These are phyloP conservation scores for Pyrgus malvae DNA, from an alignment of 2,888 invertebrate species.

Conservation along the genomic window DNA sequence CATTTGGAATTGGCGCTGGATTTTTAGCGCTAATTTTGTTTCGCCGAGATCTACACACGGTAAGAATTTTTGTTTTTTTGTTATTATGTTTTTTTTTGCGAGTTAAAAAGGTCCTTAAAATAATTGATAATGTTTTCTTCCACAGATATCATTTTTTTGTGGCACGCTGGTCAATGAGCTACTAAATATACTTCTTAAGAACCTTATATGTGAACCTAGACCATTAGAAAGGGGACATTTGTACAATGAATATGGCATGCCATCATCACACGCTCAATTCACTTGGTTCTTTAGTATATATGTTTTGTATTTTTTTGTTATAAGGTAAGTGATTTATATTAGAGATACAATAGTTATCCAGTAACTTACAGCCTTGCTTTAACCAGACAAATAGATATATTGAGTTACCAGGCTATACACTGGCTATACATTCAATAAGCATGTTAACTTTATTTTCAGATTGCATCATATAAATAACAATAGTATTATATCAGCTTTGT, in stretches of 20 bases:
- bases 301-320: slow-evolving; percentile 90
- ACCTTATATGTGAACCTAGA: slow-evolving; percentile 89
- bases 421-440: neutral
- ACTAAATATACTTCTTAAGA: slow-evolving; percentile 90
- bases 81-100: neutral
- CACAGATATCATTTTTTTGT: slow-evolving; percentile 91
- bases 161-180: slow-evolving; percentile 90
- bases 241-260: slow-evolving; percentile 93
- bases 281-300: slow-evolving; percentile 95
- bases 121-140: no score
- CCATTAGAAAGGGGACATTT: slow-evolving; percentile 86
- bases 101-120: no score
- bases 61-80: slow-evolving; percentile 67
- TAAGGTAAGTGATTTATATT: slow-evolving; percentile 83
- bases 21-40: slow-evolving; percentile 93
- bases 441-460: slow-evolving; percentile 62
- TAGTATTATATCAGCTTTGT: slow-evolving; percentile 88
- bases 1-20: slow-evolving; percentile 91
- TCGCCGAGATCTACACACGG: slow-evolving; percentile 95
- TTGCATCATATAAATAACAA: slow-evolving; percentile 92
- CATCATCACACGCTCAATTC: slow-evolving; percentile 95
- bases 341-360: no score
- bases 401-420: neutral
- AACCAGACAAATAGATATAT: no score
- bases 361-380: no score